Evolutionary conservation across 2,113 vertebrate genomes (phyloP).

Genomic region (Megaptera novaeangliae): DNA sequence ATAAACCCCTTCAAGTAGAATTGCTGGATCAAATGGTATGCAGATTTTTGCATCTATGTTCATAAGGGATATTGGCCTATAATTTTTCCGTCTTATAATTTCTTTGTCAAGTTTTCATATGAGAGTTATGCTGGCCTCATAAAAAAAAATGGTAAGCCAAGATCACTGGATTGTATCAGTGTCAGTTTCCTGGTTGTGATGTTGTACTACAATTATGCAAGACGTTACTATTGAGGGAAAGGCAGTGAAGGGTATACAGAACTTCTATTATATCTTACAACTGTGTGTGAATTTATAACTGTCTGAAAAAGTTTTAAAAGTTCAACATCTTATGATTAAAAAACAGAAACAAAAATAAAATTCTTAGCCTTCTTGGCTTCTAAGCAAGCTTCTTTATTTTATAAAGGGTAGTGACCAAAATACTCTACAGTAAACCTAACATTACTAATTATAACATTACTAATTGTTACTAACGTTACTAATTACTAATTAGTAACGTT

Average conservation of each 20-base stretch:
- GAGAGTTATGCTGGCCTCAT: not conserved
- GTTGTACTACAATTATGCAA: not conserved
- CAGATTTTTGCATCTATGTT: not conserved
- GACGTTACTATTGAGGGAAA: not conserved
- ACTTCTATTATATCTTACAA: not conserved
- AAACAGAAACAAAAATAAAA: not conserved
- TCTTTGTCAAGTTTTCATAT: not conserved
- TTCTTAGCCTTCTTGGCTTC: not conserved
- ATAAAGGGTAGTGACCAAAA: not conserved
- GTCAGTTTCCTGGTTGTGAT: not conserved
- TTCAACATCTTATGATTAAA: not conserved
- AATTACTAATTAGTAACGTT: too few relatives aligned
- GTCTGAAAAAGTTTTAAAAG: not conserved
- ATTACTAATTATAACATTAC: not conserved
- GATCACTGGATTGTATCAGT: not conserved
- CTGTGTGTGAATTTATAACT: not conserved
- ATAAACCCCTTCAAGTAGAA: not conserved
- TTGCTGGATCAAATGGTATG: not conserved
- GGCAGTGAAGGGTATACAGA: not conserved
- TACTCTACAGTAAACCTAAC: too few relatives aligned
- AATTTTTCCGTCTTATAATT: not conserved
- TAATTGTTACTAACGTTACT: not conserved
- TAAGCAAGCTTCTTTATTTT: not conserved
- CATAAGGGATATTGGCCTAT: not conserved
- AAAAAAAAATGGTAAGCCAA: not conserved